phyloP scores from a whole-genome alignment of 2,113 vertebrate species.

The Illadopsis cleaveri region DNA sequence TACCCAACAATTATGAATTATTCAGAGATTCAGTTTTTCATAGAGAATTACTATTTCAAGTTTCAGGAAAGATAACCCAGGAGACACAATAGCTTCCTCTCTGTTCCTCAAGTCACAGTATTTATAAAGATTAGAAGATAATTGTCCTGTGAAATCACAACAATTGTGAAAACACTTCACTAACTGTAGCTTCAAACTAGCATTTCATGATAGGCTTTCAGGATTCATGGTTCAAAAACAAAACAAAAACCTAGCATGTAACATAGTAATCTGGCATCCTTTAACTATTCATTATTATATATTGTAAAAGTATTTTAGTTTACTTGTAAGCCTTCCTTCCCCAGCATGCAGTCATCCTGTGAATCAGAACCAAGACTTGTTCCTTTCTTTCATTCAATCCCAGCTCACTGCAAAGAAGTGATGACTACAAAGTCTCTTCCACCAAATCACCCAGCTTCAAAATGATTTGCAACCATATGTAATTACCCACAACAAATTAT shows the following conservation, averaged over 20 bases:
- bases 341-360: not conserved
- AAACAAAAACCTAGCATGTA: not conserved
- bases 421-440: not conserved
- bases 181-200: not conserved
- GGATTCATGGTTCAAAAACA: not conserved
- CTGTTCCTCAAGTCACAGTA: not conserved
- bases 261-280: not conserved
- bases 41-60: not conserved
- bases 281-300: not conserved
- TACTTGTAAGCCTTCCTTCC: not conserved
- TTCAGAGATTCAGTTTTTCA: not conserved
- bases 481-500: not conserved
- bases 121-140: not conserved
- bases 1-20: not conserved
- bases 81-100: not conserved
- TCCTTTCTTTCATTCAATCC: not conserved
- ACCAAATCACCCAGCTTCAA: not conserved
- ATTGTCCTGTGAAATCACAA: not conserved
- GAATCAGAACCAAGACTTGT: not conserved
- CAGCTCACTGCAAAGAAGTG: not conserved
- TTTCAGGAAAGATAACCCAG: not conserved
- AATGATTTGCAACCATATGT: not conserved
- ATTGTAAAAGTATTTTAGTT: not conserved
- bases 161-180: not conserved
- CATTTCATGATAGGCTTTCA: not conserved